Conservation (phyloP, 2,797 vertebrate genomes). For the Scomberomorus guttatus region DNA sequence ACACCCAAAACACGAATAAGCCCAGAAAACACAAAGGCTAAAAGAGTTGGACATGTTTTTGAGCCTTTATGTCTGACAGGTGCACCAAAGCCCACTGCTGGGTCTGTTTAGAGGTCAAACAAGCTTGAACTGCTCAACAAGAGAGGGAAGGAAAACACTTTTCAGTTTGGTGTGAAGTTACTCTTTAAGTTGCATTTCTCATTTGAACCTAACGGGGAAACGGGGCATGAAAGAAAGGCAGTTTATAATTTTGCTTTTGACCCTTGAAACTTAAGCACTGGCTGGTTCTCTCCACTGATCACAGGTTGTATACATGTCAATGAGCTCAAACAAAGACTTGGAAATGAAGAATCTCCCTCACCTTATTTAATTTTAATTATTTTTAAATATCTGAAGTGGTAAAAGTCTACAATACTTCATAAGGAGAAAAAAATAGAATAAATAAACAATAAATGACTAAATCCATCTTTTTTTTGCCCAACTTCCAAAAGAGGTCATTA, state of each 20-base stretch:
- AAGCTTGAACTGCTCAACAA: too few relatives aligned
- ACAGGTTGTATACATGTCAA: not conserved
- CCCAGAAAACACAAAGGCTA: not conserved
- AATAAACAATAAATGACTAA: not conserved
- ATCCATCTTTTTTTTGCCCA: not conserved
- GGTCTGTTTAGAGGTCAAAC: too few relatives aligned
- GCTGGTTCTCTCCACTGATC: not conserved
- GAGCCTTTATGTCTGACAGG: not conserved
- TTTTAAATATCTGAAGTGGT: not conserved
- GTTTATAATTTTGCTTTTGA: not conserved
- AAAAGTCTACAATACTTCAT: not conserved
- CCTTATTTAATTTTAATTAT: not conserved
- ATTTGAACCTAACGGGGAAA: not conserved
- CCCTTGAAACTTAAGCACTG: not conserved
- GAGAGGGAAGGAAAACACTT: too few relatives aligned
- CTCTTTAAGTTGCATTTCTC: not conserved
- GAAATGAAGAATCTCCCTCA: not conserved
- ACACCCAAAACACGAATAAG: too few relatives aligned
- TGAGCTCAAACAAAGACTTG: not conserved
- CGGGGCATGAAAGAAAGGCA: not conserved
- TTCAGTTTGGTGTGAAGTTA: too few relatives aligned
- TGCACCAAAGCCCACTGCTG: too few relatives aligned
- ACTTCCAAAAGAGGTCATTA: not conserved
- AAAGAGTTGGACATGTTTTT: not conserved
- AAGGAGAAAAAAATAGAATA: not conserved